These are phyloP conservation scores for Lamproptera curius DNA, from an alignment of 2,888 invertebrate species.

Conservation along the genomic window DNA sequence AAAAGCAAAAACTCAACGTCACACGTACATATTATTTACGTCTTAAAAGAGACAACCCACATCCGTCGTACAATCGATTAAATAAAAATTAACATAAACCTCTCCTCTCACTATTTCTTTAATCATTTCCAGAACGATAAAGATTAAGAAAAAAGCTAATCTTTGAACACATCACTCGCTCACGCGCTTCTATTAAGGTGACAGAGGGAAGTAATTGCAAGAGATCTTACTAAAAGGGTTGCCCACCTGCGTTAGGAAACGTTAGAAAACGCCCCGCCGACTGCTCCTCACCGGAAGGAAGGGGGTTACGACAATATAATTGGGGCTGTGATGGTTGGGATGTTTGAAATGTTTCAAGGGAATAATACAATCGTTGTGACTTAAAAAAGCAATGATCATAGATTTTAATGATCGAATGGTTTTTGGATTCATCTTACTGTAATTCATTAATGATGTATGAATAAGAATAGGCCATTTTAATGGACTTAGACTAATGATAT, in stretches of 20 bases:
- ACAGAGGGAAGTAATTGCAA: conserved; percentile 48
- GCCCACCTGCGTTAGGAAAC: conserved; percentile 53
- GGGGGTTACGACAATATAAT: conserved; percentile 9
- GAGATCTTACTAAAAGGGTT: conserved; percentile 50
- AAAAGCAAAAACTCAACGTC: no score
- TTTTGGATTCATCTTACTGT: no score
- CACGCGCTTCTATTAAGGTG: conserved; percentile 43
- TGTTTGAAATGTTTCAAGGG: conserved; percentile 10
- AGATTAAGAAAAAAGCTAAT: no score
- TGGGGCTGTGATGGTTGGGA: conserved; percentile 9
- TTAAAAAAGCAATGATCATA: background rate
- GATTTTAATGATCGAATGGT: background rate
- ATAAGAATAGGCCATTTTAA: no score
- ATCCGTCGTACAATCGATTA: no score
- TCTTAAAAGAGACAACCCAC: no score
- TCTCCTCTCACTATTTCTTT: no score
- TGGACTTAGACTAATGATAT: no score
- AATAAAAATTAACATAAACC: no score
- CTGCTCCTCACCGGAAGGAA: conserved; percentile 24
- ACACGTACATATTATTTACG: no score
- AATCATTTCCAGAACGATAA: no score
- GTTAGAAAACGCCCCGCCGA: conserved; percentile 33
- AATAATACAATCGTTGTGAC: background rate
- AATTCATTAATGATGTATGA: no score
- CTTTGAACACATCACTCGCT: conserved; percentile 39